Evolutionary conservation across 2,888 invertebrate genomes (phyloP), one percentile per base, ranked within the genome.

Genomic region (Callosobruchus maculatus): DNA sequence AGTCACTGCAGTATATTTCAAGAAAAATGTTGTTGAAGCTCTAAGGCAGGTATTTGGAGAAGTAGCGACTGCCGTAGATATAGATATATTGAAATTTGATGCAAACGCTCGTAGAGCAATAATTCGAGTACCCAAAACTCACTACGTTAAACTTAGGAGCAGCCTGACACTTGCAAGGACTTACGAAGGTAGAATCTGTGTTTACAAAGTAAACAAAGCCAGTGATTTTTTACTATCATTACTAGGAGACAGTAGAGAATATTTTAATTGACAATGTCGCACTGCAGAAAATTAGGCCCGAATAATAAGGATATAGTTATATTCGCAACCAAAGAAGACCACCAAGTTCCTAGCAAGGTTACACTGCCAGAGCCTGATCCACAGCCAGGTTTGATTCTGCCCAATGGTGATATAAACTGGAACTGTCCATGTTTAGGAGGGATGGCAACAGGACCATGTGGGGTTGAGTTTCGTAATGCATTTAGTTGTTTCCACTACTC

Each of bases 391-490:
- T 88, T 97, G 20, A 92, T 98, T 79, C 88, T 95, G 74, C 89
- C 94, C 0, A 94, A 93, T 87, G 98, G 98, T 4, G 92, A 94
- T 77, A 97, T 98, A 79, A 98, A 98, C 88, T 98, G 98, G 98
- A 94, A 94, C 85, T 98, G 98, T 84, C 98, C 98, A 0, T 98
- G 98, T 85, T 90, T 98, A 66, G 98, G 98, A 20, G 97, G 97
- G n/a, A 97, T 98, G 95, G 96, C 97, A 4, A 96, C 96, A 0
- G 98, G 98, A 0, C 98, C 98, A 0, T 98, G 98, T 86, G 98
- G 97, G 0, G 90, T 94, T 20, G 94, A 97, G 86, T 98, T 98
- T 88, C 90, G 98, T 68, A 95, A 97, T 80, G 97, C 98, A 0
- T 97, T 98, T 87, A 93, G 95, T 31, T 98, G 98, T 87, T 98